Base-by-base conservation (phyloP, 2,113 vertebrate genomes). In the Manacus vitellinus region DNA sequence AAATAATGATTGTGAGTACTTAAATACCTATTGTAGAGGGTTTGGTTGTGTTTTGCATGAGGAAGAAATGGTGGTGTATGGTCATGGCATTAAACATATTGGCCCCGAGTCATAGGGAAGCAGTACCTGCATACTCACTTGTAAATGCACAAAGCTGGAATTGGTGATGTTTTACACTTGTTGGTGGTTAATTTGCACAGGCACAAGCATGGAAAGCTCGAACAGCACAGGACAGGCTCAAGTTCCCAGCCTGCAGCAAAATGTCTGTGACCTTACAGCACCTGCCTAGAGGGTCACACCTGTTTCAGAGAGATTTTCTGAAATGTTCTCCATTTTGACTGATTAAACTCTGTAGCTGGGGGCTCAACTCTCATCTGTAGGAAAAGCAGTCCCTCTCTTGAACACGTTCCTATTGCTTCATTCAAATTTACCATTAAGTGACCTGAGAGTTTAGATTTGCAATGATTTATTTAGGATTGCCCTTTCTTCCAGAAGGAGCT, bases 361-460 rank as follows among this genome's bases (percentile, higher is more conserved):
- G 12, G 14, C 46, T 89, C 18, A 35, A 1, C 49, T 82, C 78
- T 10, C 4, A 16, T 83, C 24, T 23, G 5, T 10, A 52, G 74
- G 41, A 84, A 33, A 19, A 59, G 14, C 2, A 2, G 3, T 58
- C 10, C 4, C 6, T 18, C 31, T 65, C 41, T 39, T 62, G 46
- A 70, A n/a, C 15, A 12, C 1, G 3, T 66, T 70, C 6, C 9
- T 68, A 4, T 73, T 0, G 0, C 31, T 94, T 89, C 8, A 5
- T 44, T 59, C 17, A 63, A 9, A 82, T 71, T 63, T 65, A 46
- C 28, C 14, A 15, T 74, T 70, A 54, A 86, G 49, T 49, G 43
- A 80, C 21, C 49, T 80, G 39, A 62, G 41, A 82, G 8, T 75
- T 85, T 37, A 35, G 8, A 27, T 75, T 58, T 79, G 23, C 28